These are phyloP conservation scores for Pediacus dermestoides DNA, from an alignment of 2,888 invertebrate species.

Conservation along the genomic window DNA sequence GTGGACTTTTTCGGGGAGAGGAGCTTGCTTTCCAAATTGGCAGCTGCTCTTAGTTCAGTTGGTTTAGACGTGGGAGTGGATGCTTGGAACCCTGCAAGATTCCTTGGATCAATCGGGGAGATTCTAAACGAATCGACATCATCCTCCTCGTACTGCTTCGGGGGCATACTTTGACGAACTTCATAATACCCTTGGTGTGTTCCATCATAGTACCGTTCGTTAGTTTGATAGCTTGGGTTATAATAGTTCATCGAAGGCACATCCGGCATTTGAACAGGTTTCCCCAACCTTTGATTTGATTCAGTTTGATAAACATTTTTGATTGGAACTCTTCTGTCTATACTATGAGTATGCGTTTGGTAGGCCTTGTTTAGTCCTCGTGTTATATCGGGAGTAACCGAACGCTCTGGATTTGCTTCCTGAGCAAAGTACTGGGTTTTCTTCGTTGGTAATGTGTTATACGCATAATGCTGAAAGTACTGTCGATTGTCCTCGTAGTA, in stretches of 20 bases:
- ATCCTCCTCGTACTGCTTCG: slow-evolving; percentile 28
- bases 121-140: slow-evolving; percentile 54
- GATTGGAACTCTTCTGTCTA: slow-evolving; percentile 18
- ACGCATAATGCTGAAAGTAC: too few relatives aligned
- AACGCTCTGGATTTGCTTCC: slow-evolving; percentile 47
- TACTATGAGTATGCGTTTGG: slow-evolving; percentile 11
- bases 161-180: slow-evolving; percentile 22
- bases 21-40: slow-evolving; percentile 54
- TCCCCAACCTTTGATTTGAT: slow-evolving; percentile 38
- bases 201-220: slow-evolving; percentile 6
- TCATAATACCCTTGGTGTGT: slow-evolving; percentile 4
- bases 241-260: slow-evolving; percentile 5
- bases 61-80: slow-evolving; percentile 60
- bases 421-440: slow-evolving; percentile 47
- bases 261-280: slow-evolving; percentile 40
- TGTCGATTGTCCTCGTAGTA: too few relatives aligned
- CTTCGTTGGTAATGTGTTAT: slow-evolving; percentile 51
- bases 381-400: slow-evolving; percentile 55
- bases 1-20: slow-evolving; percentile 67
- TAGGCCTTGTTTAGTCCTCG: slow-evolving; percentile 38
- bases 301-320: slow-evolving; percentile 23
- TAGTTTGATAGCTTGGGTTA: slow-evolving; percentile 2
- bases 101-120: slow-evolving; percentile 67
- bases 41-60: slow-evolving; percentile 49
- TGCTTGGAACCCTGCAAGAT: slow-evolving; percentile 59